Conservation (phyloP, 2,888 invertebrate species). For the Leucoptera coffeella region DNA sequence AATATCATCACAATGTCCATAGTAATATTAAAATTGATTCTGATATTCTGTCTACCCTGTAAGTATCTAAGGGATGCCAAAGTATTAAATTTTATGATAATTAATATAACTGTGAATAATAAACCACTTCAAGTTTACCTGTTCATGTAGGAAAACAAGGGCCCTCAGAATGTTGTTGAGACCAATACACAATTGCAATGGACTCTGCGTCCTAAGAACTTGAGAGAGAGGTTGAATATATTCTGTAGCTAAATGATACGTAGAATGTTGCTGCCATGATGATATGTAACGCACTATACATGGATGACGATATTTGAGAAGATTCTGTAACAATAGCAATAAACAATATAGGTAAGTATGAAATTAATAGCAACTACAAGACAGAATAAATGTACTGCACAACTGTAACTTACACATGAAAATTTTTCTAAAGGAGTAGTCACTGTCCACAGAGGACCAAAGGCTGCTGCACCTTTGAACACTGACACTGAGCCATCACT, state of each 20-base stretch:
- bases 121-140: constrained; percentile 44
- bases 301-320: constrained; percentile 82
- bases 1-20: no score
- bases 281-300: constrained; percentile 77
- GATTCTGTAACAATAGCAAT: constrained; percentile 73
- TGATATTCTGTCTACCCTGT: no score
- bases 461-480: constrained; percentile 67
- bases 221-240: constrained; percentile 70
- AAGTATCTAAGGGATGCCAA: no score
- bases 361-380: no score
- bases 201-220: constrained; percentile 59
- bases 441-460: constrained; percentile 57
- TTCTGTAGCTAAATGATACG: constrained; percentile 75
- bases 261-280: constrained; percentile 71
- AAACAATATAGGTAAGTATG: no score
- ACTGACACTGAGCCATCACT: constrained; percentile 62
- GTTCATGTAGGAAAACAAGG: constrained; percentile 77
- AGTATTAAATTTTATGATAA: no score
- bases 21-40: no score
- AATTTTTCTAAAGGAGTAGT: constrained; percentile 69
- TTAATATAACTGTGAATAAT: no score
- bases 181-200: constrained; percentile 79
- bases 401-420: constrained; percentile 65
- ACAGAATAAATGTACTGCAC: no score
- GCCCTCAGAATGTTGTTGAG: constrained; percentile 75